Conservation (phyloP, 2,113 vertebrate species). For the Pangasianodon hypophthalmus region DNA sequence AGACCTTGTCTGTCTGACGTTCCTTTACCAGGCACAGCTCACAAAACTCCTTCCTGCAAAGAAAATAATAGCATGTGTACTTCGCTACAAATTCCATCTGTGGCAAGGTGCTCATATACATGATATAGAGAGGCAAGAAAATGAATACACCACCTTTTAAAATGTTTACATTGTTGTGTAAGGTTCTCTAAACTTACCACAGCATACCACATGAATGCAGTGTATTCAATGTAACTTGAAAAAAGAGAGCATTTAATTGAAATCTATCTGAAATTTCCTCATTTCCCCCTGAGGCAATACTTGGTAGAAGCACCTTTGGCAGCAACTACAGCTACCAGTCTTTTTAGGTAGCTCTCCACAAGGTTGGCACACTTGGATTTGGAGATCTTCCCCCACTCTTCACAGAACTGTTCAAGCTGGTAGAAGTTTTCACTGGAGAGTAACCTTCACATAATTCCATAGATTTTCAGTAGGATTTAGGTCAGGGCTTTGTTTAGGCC, state of each 20-base stretch:
- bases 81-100: background rate
- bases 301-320: background rate
- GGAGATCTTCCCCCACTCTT: background rate
- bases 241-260: background rate
- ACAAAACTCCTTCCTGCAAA: conserved; percentile 82
- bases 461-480: background rate
- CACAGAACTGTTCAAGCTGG: background rate
- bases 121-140: background rate
- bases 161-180: background rate
- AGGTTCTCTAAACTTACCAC: background rate
- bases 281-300: background rate
- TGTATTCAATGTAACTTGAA: background rate
- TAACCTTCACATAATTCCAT: background rate
- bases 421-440: background rate
- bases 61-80: conserved; percentile 32
- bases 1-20: conserved; percentile 80
- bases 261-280: background rate
- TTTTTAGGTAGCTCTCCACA: background rate
- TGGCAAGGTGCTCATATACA: background rate
- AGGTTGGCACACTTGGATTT: too few relatives aligned
- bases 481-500: background rate
- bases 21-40: conserved; percentile 83
- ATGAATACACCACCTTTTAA: background rate
- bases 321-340: background rate
- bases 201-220: background rate